Percentiles rank a stretch among this genome's conserved stretches.
These are phyloP conservation scores for Penaeus chinensis DNA, from an alignment of 1,140 invertebrate species.

Conservation along the genomic window DNA sequence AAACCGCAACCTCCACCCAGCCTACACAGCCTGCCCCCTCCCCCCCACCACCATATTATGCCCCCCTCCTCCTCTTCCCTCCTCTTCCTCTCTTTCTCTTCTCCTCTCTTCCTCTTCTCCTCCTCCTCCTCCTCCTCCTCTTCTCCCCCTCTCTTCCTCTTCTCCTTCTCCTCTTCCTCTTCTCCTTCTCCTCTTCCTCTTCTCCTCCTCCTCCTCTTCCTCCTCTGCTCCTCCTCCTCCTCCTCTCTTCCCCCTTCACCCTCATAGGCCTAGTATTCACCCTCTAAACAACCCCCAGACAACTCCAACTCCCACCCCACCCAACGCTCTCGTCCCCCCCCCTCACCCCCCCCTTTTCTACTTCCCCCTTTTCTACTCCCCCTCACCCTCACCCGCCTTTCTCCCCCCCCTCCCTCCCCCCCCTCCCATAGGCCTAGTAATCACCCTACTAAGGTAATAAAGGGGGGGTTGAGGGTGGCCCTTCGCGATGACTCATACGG, in stretches of 20 bases:
- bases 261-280: background rate
- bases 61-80: too few species aligned
- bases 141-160: background rate
- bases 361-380: background rate
- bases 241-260: background rate
- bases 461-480: too few species aligned
- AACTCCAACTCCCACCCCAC: background rate
- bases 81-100: too few species aligned
- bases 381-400: background rate
- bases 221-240: background rate
- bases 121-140: background rate
- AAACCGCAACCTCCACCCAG: too few species aligned
- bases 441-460: too few species aligned
- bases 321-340: background rate
- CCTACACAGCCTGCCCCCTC: too few species aligned
- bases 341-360: background rate
- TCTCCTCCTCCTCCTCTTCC: background rate
- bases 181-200: constrained; percentile 2
- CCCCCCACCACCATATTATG: too few species aligned
- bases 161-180: background rate
- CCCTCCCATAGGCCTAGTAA: too few species aligned
- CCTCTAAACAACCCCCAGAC: background rate
- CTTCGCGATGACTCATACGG: too few species aligned
- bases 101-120: background rate
- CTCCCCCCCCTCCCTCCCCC: background rate